Percentiles rank a stretch among this genome's conserved stretches.
phyloP scores from a whole-genome alignment of 2,888 invertebrate species.

The Metallyticus violacea region DNA sequence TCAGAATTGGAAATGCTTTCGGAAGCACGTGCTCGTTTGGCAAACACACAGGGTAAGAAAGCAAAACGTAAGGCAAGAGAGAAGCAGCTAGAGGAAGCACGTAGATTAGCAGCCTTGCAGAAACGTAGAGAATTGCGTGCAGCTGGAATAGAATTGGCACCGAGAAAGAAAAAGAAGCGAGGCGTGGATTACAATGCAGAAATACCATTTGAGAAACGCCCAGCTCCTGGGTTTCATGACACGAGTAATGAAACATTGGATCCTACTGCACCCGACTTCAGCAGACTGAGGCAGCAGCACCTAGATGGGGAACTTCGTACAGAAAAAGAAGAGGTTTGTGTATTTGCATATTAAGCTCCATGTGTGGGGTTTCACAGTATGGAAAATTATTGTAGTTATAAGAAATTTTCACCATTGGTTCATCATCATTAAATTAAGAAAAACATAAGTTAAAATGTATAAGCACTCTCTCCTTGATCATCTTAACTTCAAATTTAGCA shows the following conservation, averaged over 20 bases:
- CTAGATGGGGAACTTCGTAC: conserved; percentile 87
- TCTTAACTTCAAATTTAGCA: too few relatives aligned
- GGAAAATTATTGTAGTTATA: too few relatives aligned
- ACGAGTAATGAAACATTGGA: conserved; percentile 86
- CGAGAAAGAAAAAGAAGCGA: conserved; percentile 57
- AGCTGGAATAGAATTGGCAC: conserved; percentile 77
- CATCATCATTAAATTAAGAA: too few relatives aligned
- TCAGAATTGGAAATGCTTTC: conserved; percentile 97
- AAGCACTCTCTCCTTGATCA: too few relatives aligned
- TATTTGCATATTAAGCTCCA: too few relatives aligned
- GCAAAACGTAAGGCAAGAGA: conserved; percentile 94
- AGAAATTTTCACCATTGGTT: too few relatives aligned
- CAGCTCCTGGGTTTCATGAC: conserved; percentile 92
- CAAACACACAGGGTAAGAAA: conserved; percentile 96
- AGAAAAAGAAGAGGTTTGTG: conserved; percentile 80
- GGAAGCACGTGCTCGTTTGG: conserved; percentile 95
- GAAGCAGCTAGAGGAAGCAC: conserved; percentile 96
- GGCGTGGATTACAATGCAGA: conserved; percentile 97
- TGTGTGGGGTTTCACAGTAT: too few relatives aligned
- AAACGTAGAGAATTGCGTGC: conserved; percentile 96
- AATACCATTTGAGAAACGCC: conserved; percentile 95
- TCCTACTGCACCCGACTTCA: conserved; percentile 86
- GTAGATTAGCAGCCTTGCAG: conserved; percentile 84
- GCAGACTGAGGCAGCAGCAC: conserved; percentile 85
- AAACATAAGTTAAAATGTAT: too few relatives aligned